phyloP scores from a whole-genome alignment of 2,113 vertebrate genomes.

The Hemicordylus capensis region DNA sequence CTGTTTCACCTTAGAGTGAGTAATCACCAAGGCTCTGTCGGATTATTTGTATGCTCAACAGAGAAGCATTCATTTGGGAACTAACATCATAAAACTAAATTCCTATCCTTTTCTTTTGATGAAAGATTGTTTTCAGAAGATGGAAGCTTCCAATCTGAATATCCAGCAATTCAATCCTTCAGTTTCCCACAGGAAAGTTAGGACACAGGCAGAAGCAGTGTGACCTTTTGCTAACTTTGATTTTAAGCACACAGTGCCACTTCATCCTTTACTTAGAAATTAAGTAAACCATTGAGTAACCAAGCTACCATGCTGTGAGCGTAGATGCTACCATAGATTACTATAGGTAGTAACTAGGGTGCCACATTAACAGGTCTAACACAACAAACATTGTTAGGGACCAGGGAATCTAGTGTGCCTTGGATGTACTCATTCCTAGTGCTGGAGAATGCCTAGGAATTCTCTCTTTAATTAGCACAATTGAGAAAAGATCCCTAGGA shows the following conservation, averaged over 20 bases:
- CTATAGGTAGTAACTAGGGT: no score
- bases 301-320: neutral
- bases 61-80: neutral
- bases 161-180: neutral
- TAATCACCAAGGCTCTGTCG: neutral
- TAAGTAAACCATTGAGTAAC: neutral
- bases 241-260: neutral
- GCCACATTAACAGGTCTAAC: no score
- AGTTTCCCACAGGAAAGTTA: neutral
- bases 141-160: neutral
- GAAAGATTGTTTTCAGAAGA: neutral
- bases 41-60: neutral
- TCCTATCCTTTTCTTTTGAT: neutral
- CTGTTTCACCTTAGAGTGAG: neutral
- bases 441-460: no score
- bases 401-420: no score
- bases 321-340: neutral
- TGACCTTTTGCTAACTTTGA: neutral
- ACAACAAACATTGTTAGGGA: no score
- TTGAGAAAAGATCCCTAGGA: no score
- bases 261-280: neutral
- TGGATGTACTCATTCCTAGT: no score
- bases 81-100: neutral
- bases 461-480: no score
- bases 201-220: no score